Evolutionary conservation across 1,140 invertebrate genomes (phyloP).

Genomic region (Bombus polaris): DNA sequence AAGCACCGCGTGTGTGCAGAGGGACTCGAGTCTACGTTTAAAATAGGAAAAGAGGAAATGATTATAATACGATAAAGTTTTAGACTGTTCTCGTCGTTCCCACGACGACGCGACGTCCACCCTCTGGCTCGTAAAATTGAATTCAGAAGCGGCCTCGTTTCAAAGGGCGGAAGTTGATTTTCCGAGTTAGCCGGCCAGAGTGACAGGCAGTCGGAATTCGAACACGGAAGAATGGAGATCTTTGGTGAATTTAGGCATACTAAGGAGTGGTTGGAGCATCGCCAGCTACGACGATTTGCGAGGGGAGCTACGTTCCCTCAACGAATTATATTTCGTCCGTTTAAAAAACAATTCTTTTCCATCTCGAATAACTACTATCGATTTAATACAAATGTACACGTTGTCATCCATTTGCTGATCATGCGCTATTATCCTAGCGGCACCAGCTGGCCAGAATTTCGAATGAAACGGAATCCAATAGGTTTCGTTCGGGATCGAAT

Average conservation of each 20-base stretch:
- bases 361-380: background rate
- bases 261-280: conserved; percentile 4
- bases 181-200: conserved; percentile 59
- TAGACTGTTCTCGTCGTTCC: background rate
- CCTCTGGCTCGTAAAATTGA: conserved; percentile 54
- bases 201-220: conserved; percentile 57
- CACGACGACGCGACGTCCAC: background rate
- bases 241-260: background rate
- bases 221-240: conserved; percentile 25
- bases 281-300: conserved; percentile 17
- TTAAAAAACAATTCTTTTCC: background rate
- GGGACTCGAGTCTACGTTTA: background rate
- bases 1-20: background rate
- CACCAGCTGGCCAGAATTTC: background rate
- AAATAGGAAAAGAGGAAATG: background rate
- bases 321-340: background rate
- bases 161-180: conserved; percentile 65
- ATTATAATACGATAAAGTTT: conserved; percentile 47
- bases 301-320: too few relatives aligned
- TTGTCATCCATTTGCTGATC: too few relatives aligned
- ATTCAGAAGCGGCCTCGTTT: conserved; percentile 50
- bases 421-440: too few relatives aligned
- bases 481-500: conserved; percentile 5
- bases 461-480: background rate
- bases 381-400: background rate